Percentiles rank a stretch among this genome's conserved stretches.
phyloP scores from a whole-genome alignment of 2,797 vertebrate genomes.

The Nyctalus aviator region DNA sequence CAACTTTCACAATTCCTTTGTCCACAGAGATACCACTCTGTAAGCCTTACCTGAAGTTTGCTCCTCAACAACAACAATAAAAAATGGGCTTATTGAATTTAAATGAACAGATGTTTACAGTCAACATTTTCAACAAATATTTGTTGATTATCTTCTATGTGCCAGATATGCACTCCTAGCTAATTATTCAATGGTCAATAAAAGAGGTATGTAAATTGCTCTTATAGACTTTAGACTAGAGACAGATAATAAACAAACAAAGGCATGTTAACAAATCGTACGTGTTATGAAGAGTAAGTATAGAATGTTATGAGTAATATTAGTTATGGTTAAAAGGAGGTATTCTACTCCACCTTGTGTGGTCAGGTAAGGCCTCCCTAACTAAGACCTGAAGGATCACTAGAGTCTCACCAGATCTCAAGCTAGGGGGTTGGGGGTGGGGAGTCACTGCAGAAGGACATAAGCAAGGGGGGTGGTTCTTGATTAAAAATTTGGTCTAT shows the following conservation, averaged over 20 bases:
- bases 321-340: neutral
- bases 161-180: neutral
- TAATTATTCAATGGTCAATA: constrained; percentile 50
- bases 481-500: too few species aligned
- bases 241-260: constrained; percentile 32
- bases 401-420: neutral
- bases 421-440: accelerated
- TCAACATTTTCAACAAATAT: constrained; percentile 60
- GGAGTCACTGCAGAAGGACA: too few species aligned
- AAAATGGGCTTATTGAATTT: neutral
- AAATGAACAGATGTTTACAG: constrained; percentile 32
- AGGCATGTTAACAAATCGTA: neutral
- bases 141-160: constrained; percentile 11
- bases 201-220: neutral
- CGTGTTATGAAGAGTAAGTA: constrained; percentile 21
- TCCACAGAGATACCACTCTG: neutral
- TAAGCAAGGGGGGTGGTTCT: neutral
- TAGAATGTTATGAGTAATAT: neutral
- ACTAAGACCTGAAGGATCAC: neutral
- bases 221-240: constrained; percentile 13
- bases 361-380: neutral
- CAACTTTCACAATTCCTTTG: neutral
- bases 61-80: neutral
- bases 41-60: constrained; percentile 6
- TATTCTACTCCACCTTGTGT: neutral